A percentile compares a stretch with the other conserved stretches of the same genome.
Conservation (phyloP, 1,140 invertebrate species). For the Drosophila nasuta region DNA sequence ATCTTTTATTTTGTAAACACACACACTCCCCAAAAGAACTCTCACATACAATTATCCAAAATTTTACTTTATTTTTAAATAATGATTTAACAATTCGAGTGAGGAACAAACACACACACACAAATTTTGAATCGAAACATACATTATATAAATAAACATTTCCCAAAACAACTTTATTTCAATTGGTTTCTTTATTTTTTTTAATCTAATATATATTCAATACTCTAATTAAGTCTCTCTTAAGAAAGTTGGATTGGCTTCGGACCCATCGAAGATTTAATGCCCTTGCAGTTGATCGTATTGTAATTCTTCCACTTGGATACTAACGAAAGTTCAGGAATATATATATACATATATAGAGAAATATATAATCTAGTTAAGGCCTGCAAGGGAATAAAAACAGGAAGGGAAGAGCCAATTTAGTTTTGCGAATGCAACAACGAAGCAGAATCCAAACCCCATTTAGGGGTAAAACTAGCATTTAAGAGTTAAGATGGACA, state of each 20-base stretch:
- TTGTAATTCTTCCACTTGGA: neutral
- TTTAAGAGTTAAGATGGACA: conserved; percentile 19
- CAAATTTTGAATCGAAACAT: conserved; percentile 38
- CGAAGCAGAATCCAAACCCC: conserved; percentile 14
- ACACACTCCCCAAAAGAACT: neutral
- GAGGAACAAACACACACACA: conserved; percentile 8
- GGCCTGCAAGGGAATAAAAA: neutral
- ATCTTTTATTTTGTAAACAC: conserved; percentile 43
- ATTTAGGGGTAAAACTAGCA: conserved; percentile 19
- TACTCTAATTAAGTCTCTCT: neutral
- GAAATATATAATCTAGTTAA: neutral
- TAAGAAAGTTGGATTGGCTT: neutral
- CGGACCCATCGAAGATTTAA: conserved; percentile 2
- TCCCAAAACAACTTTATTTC: conserved; percentile 43
- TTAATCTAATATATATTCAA: neutral
- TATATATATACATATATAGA: neutral
- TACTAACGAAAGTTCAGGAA: conserved; percentile 6
- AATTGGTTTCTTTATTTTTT: conserved; percentile 16
- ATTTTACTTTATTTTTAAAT: conserved; percentile 30
- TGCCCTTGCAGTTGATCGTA: conserved; percentile 3
- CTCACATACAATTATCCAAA: conserved; percentile 24
- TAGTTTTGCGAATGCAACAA: conserved; percentile 21
- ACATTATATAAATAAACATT: conserved; percentile 38
- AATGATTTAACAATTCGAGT: conserved; percentile 19
- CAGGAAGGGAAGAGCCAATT: neutral